Percentiles rank a stretch among this genome's conserved stretches.
Evolutionary conservation across 2,113 vertebrate genomes (phyloP).

Genomic region (Physeter macrocephalus): DNA sequence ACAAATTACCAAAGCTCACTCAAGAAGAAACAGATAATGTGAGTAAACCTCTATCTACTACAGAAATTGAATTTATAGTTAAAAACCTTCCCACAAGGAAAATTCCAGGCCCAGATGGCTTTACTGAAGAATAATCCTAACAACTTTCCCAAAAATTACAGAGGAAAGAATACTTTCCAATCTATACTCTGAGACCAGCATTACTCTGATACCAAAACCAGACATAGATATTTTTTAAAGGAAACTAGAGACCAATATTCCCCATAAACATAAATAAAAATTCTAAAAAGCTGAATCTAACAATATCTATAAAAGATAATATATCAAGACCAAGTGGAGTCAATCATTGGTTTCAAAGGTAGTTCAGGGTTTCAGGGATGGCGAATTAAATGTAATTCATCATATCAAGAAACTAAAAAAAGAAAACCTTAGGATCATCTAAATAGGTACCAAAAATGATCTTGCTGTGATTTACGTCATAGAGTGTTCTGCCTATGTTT

Average conservation of each 20-base stretch:
- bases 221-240: neutral
- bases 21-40: neutral
- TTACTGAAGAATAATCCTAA: neutral
- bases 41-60: neutral
- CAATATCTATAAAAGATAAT: neutral
- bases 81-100: neutral
- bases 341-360: neutral
- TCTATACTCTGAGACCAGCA: neutral
- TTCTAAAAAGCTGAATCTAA: neutral
- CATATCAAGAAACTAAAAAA: neutral
- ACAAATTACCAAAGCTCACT: neutral
- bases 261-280: neutral
- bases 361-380: neutral
- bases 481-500: no score
- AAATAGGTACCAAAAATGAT: neutral
- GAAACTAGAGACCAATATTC: neutral
- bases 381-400: neutral
- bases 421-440: neutral
- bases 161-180: neutral
- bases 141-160: neutral
- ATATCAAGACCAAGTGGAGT: neutral
- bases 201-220: neutral
- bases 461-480: no score
- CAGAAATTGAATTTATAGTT: neutral
- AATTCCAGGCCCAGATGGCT: neutral